Conservation (phyloP, 1,140 invertebrate genomes). For the Holcopasites calliopsidis region DNA sequence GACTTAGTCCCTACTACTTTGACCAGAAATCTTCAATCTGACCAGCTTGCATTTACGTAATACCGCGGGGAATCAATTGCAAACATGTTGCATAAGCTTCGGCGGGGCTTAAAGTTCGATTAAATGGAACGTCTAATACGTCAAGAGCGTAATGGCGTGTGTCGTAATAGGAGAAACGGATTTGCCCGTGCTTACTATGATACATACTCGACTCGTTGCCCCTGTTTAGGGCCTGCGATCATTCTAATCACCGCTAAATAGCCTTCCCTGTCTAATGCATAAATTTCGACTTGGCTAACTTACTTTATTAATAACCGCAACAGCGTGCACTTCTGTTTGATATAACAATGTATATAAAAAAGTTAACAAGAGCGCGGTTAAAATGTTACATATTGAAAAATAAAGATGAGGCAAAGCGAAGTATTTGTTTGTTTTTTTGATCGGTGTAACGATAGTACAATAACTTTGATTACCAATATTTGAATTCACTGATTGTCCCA, state of each 20-base stretch:
- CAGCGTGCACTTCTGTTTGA: too few species aligned
- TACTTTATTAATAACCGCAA: too few species aligned
- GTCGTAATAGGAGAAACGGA: constrained; percentile 75
- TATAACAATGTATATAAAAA: too few species aligned
- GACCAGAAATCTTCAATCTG: constrained; percentile 15
- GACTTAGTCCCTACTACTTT: neutral
- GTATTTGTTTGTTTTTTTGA: too few species aligned
- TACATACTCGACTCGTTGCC: constrained; percentile 69
- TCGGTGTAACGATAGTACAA: too few species aligned
- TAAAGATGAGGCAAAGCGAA: too few species aligned
- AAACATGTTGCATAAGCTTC: constrained; percentile 60
- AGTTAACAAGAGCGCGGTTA: too few species aligned
- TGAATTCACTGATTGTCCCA: neutral
- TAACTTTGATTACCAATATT: too few species aligned
- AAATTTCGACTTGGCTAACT: too few species aligned
- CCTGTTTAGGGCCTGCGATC: constrained; percentile 54
- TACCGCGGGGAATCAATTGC: constrained; percentile 45
- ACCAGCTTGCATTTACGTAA: constrained; percentile 16
- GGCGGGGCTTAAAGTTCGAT: constrained; percentile 50
- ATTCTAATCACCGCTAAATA: constrained; percentile 9
- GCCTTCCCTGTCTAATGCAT: neutral
- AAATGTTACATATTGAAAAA: too few species aligned
- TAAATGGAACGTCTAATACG: constrained; percentile 73
- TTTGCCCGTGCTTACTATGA: constrained; percentile 69
- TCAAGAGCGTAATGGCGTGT: constrained; percentile 70